These are phyloP conservation scores for Aphidoletes aphidimyza DNA, from an alignment of 2,888 invertebrate species.

Conservation along the genomic window DNA sequence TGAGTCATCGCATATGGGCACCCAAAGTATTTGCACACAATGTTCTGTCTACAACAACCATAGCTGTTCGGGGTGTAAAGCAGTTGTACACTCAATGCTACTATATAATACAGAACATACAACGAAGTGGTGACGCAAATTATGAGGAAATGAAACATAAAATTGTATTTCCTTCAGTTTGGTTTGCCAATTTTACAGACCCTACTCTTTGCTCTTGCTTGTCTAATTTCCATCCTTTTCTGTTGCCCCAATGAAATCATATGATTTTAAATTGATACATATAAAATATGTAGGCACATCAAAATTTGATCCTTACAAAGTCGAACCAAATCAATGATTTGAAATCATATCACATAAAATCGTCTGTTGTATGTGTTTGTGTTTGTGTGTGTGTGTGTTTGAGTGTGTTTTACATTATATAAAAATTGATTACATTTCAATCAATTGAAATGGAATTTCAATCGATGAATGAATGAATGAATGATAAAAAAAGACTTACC, in stretches of 20 bases:
- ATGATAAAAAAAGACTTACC: constrained; percentile 69
- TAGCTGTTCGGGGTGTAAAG: background rate
- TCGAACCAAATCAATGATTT: too few relatives aligned
- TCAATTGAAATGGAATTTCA: constrained; percentile 32
- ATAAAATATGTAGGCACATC: too few relatives aligned
- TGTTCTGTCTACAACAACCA: background rate
- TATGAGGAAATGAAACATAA: constrained; percentile 10
- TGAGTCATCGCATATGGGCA: background rate
- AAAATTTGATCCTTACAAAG: too few relatives aligned
- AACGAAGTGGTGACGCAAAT: background rate
- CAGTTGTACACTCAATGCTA: background rate
- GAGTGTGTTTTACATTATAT: background rate
- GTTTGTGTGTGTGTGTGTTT: background rate
- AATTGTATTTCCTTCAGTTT: background rate
- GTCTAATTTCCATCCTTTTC: too few relatives aligned
- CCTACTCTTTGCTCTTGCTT: too few relatives aligned
- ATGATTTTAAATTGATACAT: too few relatives aligned
- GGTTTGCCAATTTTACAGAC: too few relatives aligned
- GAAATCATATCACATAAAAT: too few relatives aligned
- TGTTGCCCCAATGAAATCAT: too few relatives aligned
- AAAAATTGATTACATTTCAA: background rate
- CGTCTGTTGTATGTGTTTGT: too few relatives aligned
- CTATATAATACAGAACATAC: background rate
- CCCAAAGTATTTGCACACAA: background rate
- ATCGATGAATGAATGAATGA: background rate